Conservation (phyloP, 2,888 invertebrate species). For the Entomobrya multifasciata region DNA sequence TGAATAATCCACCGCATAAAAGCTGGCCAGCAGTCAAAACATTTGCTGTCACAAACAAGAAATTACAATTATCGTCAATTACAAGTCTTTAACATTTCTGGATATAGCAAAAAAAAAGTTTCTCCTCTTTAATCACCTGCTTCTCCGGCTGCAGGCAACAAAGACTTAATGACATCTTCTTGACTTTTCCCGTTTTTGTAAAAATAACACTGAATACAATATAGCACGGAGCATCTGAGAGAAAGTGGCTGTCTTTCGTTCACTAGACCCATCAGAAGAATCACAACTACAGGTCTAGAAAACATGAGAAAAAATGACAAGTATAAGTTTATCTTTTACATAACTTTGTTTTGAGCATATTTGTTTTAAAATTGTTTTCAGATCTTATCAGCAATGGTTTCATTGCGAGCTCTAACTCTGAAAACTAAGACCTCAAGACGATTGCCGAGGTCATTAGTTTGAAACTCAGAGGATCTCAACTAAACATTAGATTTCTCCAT, state of each 20-base stretch:
- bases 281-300: constrained; percentile 92
- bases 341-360: neutral
- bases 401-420: constrained; percentile 73
- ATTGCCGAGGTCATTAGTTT: constrained; percentile 56
- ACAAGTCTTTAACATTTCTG: too few species aligned
- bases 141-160: constrained; percentile 93
- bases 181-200: constrained; percentile 96
- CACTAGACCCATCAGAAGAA: constrained; percentile 98
- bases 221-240: constrained; percentile 95
- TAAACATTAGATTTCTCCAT: constrained; percentile 66
- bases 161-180: constrained; percentile 92
- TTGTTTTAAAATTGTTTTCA: constrained; percentile 63
- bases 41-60: constrained; percentile 78
- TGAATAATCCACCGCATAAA: constrained; percentile 95
- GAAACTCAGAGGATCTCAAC: constrained; percentile 73
- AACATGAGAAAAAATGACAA: constrained; percentile 64
- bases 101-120: neutral
- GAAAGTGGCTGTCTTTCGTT: constrained; percentile 97
- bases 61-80: too few species aligned
- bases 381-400: constrained; percentile 77
- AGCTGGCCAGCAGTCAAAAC: constrained; percentile 88
- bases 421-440: constrained; percentile 57
- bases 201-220: constrained; percentile 97
- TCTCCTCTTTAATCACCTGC: constrained; percentile 82
- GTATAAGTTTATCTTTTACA: neutral